These are phyloP conservation scores for Parasteatoda lunata DNA, from an alignment of 2,888 invertebrate species.

Conservation along the genomic window DNA sequence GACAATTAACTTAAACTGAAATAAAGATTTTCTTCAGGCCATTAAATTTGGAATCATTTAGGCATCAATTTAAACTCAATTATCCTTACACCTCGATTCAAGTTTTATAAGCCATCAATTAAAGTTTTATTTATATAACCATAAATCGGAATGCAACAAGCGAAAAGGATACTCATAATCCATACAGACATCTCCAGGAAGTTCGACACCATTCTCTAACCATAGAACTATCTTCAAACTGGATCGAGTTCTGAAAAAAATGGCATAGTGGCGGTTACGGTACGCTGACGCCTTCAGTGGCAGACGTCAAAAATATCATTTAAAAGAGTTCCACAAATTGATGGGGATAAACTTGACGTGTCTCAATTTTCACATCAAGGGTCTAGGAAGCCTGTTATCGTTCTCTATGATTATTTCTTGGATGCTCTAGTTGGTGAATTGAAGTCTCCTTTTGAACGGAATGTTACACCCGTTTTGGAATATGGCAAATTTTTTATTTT, in stretches of 20 bases:
- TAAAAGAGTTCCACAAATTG: constrained; percentile 50
- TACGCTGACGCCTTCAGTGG: background rate
- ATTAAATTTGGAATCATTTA: too few species aligned
- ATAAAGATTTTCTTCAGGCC: too few species aligned
- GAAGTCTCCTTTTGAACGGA: constrained; percentile 39
- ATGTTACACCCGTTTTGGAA: constrained; percentile 53
- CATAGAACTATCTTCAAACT: too few species aligned
- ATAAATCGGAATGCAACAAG: too few species aligned
- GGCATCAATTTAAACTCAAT: too few species aligned
- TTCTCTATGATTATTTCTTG: constrained; percentile 43
- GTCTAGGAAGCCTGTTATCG: constrained; percentile 33
- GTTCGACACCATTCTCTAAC: background rate
- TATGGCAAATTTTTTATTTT: constrained; percentile 23
- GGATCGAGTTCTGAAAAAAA: too few species aligned
- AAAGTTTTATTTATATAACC: too few species aligned
- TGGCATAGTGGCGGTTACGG: background rate
- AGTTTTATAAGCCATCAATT: too few species aligned
- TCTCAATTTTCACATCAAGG: constrained; percentile 61
- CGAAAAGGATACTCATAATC: too few species aligned
- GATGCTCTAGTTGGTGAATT: constrained; percentile 10
- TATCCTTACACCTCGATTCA: too few species aligned
- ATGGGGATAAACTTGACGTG: constrained; percentile 33
- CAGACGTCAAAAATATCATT: constrained; percentile 50
- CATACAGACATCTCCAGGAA: background rate
- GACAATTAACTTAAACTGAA: too few species aligned